phyloP scores from a whole-genome alignment of 2,113 vertebrate genomes.

The Monarcha castaneiventris region DNA sequence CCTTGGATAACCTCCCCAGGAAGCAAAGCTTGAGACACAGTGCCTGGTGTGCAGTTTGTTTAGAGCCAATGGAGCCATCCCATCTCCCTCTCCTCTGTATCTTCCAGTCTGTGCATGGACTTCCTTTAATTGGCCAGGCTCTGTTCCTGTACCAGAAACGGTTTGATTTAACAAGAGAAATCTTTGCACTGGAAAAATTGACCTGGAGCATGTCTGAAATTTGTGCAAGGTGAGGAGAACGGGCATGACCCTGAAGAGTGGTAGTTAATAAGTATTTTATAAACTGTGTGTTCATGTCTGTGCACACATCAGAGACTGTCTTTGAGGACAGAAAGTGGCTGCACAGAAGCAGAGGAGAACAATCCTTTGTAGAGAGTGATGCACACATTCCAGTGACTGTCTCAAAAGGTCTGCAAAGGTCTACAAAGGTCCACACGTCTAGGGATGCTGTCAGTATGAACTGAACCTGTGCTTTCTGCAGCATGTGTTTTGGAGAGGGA shows the following conservation, averaged over 20 bases:
- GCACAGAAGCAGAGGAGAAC: not conserved
- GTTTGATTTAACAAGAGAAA: not conserved
- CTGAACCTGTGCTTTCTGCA: not conserved
- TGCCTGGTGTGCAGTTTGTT: constrained; percentile 71
- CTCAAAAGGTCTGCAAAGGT: not conserved
- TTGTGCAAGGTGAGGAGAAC: not conserved
- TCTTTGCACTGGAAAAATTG: not conserved
- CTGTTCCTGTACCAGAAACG: constrained; percentile 55
- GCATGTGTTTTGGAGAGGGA: not conserved
- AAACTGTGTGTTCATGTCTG: not conserved
- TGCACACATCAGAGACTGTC: not conserved
- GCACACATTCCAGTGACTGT: not conserved
- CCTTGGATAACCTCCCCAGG: constrained; percentile 70
- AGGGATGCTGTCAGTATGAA: not conserved
- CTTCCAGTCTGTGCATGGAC: constrained; percentile 42
- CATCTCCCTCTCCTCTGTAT: constrained; percentile 62
- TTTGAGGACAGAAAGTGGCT: not conserved
- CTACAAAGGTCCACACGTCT: accelerated
- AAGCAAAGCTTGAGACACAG: constrained; percentile 58
- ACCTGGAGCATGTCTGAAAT: not conserved
- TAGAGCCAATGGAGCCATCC: constrained; percentile 62
- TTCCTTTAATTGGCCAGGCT: constrained; percentile 72
- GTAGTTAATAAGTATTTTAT: not conserved
- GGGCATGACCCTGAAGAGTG: not conserved
- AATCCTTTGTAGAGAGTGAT: not conserved